Evolutionary conservation across 2,888 invertebrate genomes (phyloP).

Genomic region (Cryptops parisi): DNA sequence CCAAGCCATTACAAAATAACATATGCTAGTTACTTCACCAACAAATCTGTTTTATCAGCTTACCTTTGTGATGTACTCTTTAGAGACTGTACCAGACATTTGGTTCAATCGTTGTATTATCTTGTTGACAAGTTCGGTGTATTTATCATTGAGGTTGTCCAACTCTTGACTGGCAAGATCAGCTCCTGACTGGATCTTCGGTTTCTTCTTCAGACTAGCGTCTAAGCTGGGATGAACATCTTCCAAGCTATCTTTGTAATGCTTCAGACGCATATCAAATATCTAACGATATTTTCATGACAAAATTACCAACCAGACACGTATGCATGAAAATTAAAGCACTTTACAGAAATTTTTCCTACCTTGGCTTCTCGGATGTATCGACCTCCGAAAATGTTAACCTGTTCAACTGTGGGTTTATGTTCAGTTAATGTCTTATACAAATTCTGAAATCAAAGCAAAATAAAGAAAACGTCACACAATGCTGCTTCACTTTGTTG

Average conservation of each 20-base stretch:
- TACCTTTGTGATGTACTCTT: slow-evolving; percentile 7
- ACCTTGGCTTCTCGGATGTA: slow-evolving; percentile 97
- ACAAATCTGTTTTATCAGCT: not conserved
- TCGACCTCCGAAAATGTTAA: slow-evolving; percentile 87
- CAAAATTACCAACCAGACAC: too few relatives aligned
- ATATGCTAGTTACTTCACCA: too few relatives aligned
- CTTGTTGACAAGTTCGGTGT: slow-evolving; percentile 41
- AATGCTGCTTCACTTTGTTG: too few relatives aligned
- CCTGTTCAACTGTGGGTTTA: slow-evolving; percentile 84
- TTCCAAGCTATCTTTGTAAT: slow-evolving; percentile 64
- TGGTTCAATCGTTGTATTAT: slow-evolving; percentile 44
- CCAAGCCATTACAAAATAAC: too few relatives aligned
- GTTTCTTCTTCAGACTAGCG: slow-evolving; percentile 33
- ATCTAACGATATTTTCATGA: slow-evolving; percentile 54
- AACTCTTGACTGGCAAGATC: slow-evolving; percentile 60
- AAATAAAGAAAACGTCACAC: slow-evolving; percentile 6
- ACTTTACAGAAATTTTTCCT: too few relatives aligned
- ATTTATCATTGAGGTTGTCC: slow-evolving; percentile 64
- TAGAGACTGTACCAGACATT: slow-evolving; percentile 28
- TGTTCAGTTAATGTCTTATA: slow-evolving; percentile 86
- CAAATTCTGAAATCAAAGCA: slow-evolving; percentile 49
- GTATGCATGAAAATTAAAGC: too few relatives aligned
- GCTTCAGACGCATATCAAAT: slow-evolving; percentile 68
- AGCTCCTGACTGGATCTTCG: slow-evolving; percentile 40
- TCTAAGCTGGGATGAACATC: slow-evolving; percentile 69